phyloP scores from a whole-genome alignment of 2,113 vertebrate genomes.

The Sturnus vulgaris region DNA sequence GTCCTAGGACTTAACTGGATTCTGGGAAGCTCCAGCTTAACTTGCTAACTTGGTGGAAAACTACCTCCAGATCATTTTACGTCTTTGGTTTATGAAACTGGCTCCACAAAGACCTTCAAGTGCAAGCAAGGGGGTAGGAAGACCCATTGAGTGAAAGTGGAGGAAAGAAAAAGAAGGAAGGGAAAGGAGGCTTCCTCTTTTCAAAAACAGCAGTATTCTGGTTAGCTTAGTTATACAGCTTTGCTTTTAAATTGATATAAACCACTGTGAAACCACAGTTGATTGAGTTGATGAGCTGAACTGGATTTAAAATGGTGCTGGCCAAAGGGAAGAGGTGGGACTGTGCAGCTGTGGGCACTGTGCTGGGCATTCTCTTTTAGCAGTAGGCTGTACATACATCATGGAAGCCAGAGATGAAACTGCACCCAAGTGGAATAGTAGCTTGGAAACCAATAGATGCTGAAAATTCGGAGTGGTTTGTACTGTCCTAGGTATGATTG shows the following conservation, averaged over 20 bases:
- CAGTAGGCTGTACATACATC: neutral
- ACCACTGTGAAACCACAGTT: neutral
- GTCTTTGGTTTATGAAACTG: neutral
- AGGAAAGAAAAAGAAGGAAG: neutral
- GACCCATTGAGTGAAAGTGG: neutral
- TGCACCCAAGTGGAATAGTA: neutral
- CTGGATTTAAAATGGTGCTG: neutral
- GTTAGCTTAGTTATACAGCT: neutral
- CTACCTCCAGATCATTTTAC: neutral
- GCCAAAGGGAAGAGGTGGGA: neutral
- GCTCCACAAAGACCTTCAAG: neutral
- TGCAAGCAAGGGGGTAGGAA: neutral
- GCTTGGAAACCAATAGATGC: neutral
- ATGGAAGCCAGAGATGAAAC: neutral
- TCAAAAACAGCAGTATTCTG: neutral
- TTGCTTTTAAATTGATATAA: neutral
- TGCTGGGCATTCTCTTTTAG: neutral
- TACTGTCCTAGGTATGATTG: neutral
- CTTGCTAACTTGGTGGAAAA: neutral
- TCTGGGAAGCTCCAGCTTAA: neutral
- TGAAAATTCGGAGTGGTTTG: neutral
- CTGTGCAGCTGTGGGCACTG: neutral
- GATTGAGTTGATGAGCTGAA: neutral
- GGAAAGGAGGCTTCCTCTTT: neutral
- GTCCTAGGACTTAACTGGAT: neutral